Evolutionary conservation across 1,140 invertebrate genomes (phyloP).

Genomic region (Apis dorsata): DNA sequence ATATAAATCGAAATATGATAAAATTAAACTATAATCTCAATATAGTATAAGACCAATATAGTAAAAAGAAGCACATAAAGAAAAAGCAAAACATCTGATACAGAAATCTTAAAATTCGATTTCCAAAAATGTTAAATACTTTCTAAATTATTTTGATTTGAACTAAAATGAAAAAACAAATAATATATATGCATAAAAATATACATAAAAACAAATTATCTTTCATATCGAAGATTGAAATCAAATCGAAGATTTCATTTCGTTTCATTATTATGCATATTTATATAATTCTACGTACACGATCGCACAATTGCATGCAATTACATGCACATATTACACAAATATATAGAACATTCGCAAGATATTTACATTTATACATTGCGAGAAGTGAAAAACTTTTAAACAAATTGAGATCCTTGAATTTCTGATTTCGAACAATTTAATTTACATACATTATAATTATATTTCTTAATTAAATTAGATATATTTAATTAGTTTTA

Average conservation of each 20-base stretch:
- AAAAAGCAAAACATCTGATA: not conserved
- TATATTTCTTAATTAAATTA: not conserved
- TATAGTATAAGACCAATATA: not conserved
- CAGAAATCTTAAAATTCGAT: not conserved
- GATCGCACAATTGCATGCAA: conserved; percentile 7
- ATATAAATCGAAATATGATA: not conserved
- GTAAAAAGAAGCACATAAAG: too few species aligned
- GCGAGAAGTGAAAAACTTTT: not conserved
- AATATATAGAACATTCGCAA: not conserved
- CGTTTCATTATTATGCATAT: conserved; percentile 21
- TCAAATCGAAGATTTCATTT: not conserved
- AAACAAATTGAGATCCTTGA: conserved; percentile 33
- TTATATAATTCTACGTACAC: conserved; percentile 11
- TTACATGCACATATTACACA: not conserved
- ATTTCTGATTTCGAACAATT: conserved; percentile 24
- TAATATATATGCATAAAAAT: too few species aligned
- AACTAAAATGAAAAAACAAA: too few species aligned
- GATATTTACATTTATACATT: not conserved
- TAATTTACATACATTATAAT: not conserved
- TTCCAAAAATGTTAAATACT: not conserved
- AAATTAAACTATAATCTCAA: not conserved
- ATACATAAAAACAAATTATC: not conserved
- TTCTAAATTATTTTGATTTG: not conserved
- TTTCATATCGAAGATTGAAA: not conserved
- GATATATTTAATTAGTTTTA: not conserved